Percentiles rank a stretch among this genome's conserved stretches.
Conservation (phyloP, 2,113 vertebrate genomes). For the Microcebus ravelobensis region DNA sequence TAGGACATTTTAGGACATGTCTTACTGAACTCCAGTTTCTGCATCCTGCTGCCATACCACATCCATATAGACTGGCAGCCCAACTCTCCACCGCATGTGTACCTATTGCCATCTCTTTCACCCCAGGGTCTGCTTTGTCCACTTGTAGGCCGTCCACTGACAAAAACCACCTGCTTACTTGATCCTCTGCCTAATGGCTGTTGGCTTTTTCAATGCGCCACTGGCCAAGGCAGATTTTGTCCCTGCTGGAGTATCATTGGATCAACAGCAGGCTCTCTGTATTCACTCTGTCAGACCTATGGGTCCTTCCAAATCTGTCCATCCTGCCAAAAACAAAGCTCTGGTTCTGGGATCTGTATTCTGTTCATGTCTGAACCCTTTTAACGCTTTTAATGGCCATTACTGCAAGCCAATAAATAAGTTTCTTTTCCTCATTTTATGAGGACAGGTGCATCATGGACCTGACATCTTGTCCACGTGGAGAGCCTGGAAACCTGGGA, state of each 20-base stretch:
- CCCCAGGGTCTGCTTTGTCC: background rate
- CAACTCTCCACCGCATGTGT: background rate
- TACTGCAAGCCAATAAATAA: background rate
- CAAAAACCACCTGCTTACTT: conserved; percentile 54
- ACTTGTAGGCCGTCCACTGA: conserved; percentile 12
- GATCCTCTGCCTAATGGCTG: conserved; percentile 51
- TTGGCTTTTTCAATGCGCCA: conserved; percentile 15
- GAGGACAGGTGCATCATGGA: background rate
- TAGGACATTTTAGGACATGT: background rate
- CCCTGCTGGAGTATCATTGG: background rate
- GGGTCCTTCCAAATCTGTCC: conserved; percentile 29
- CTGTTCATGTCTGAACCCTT: conserved; percentile 11
- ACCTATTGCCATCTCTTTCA: background rate
- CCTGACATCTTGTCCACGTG: background rate
- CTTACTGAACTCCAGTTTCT: background rate
- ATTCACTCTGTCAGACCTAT: conserved; percentile 10
- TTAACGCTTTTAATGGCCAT: background rate
- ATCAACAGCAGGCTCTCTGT: background rate
- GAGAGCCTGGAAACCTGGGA: background rate
- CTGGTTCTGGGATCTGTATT: background rate
- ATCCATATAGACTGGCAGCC: background rate
- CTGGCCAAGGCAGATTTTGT: conserved; percentile 54
- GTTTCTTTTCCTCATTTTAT: background rate
- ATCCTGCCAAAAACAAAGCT: conserved; percentile 50
- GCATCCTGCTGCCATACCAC: background rate